These are phyloP conservation scores for Megaptera novaeangliae DNA, from an alignment of 2,113 vertebrate species.

Conservation along the genomic window DNA sequence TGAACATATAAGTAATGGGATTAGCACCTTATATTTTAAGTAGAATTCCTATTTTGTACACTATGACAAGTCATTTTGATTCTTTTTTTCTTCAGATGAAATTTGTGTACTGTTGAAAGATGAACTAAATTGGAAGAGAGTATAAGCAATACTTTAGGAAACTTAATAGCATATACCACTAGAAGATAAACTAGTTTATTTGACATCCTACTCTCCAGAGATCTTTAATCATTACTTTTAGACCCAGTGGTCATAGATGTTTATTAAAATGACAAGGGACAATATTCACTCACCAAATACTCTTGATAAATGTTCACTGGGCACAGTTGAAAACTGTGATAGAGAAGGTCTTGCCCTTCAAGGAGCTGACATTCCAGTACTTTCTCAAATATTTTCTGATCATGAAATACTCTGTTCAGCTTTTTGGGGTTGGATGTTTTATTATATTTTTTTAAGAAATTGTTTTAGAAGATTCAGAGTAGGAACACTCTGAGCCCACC, in stretches of 20 bases:
- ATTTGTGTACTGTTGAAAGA: not conserved
- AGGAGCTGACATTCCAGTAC: not conserved
- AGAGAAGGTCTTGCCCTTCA: not conserved
- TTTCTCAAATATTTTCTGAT: conserved; percentile 17
- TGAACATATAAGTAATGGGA: not conserved
- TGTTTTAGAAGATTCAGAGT: not conserved
- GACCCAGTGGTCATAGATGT: not conserved
- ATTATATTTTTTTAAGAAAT: not conserved
- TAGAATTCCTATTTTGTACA: not conserved
- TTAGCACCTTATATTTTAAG: conserved; percentile 7
- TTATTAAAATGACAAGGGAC: not conserved
- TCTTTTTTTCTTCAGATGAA: not conserved
- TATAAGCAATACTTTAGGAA: not conserved
- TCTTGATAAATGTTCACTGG: not conserved
- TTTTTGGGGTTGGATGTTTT: conserved; percentile 14
- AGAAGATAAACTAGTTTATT: not conserved
- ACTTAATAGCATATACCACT: not conserved
- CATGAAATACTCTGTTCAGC: not conserved
- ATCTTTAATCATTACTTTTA: conserved; percentile 1
- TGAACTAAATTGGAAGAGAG: not conserved
- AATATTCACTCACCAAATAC: not conserved
- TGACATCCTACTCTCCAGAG: not conserved
- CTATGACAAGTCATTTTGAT: not conserved
- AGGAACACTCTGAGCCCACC: not conserved
- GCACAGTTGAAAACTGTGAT: not conserved